Conservation (phyloP, 2,797 vertebrate species). For the Trichosurus vulpecula region DNA sequence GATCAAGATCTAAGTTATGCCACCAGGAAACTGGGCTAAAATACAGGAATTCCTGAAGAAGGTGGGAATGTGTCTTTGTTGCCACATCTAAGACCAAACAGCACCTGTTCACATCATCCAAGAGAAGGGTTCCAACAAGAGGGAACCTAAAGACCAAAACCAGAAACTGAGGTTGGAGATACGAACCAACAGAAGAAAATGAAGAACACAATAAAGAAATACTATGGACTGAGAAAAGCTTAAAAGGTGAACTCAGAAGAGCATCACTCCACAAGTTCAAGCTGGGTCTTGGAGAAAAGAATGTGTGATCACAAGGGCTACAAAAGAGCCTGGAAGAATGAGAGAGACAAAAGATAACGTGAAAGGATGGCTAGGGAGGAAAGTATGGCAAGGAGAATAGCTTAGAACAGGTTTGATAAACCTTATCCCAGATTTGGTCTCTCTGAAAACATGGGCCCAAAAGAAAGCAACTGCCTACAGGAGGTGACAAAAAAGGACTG, state of each 20-base stretch:
- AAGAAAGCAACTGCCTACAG: background rate
- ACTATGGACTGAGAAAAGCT: background rate
- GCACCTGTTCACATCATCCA: background rate
- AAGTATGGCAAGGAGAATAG: background rate
- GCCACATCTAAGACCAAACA: background rate
- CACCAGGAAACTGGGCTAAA: background rate
- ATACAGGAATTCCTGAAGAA: background rate
- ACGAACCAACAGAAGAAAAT: background rate
- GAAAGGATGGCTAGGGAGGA: background rate
- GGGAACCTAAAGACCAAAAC: background rate
- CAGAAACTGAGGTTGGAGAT: background rate
- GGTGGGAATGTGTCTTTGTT: background rate
- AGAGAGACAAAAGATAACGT: background rate
- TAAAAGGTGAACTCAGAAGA: background rate
- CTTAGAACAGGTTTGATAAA: background rate
- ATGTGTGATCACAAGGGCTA: background rate
- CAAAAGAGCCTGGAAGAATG: background rate
- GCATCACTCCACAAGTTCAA: background rate
- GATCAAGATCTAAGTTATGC: background rate
- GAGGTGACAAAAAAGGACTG: background rate
- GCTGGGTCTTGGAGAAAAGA: background rate
- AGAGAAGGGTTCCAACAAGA: background rate
- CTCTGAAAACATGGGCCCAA: background rate
- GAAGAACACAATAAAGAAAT: background rate
- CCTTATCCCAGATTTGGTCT: background rate